These are phyloP conservation scores for Tetropium fuscum DNA, from an alignment of 2,888 invertebrate genomes.

Conservation along the genomic window DNA sequence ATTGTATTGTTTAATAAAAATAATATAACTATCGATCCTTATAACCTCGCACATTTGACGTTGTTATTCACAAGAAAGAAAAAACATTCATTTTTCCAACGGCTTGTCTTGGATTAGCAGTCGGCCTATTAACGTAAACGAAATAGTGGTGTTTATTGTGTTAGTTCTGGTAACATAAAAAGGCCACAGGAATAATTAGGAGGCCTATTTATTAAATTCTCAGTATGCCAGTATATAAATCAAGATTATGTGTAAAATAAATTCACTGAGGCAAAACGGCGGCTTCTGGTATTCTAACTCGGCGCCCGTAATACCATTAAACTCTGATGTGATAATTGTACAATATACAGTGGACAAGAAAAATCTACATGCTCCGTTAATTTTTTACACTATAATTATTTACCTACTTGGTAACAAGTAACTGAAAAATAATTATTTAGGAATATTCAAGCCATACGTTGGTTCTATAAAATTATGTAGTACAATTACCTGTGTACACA, in stretches of 20 bases:
- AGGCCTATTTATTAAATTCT: conserved; percentile 25
- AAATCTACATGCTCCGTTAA: not conserved
- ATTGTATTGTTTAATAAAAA: conserved; percentile 7
- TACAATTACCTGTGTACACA: too few species aligned
- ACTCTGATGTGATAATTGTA: conserved; percentile 9
- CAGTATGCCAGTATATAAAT: conserved; percentile 19
- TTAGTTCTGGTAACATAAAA: conserved; percentile 23
- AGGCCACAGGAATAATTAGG: conserved; percentile 19
- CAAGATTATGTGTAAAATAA: conserved; percentile 24
- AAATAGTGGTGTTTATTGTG: conserved; percentile 23
- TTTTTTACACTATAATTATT: too few species aligned
- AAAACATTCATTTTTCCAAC: not conserved
- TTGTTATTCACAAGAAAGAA: conserved; percentile 7
- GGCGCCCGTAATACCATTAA: conserved; percentile 26
- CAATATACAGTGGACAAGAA: conserved; percentile 1
- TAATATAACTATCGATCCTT: not conserved
- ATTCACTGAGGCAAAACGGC: conserved; percentile 17
- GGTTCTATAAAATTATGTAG: too few species aligned
- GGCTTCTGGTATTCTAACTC: conserved; percentile 10
- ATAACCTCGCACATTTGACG: conserved; percentile 3
- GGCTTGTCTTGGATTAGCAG: not conserved
- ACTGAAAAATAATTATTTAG: too few species aligned
- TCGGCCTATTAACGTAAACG: not conserved
- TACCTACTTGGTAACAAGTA: too few species aligned
- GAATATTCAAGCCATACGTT: too few species aligned